Percentiles rank a stretch among this genome's conserved stretches.
These are phyloP conservation scores for Porites evermanni DNA, from an alignment of 92 coral and sea anemone genomes.

Conservation along the genomic window DNA sequence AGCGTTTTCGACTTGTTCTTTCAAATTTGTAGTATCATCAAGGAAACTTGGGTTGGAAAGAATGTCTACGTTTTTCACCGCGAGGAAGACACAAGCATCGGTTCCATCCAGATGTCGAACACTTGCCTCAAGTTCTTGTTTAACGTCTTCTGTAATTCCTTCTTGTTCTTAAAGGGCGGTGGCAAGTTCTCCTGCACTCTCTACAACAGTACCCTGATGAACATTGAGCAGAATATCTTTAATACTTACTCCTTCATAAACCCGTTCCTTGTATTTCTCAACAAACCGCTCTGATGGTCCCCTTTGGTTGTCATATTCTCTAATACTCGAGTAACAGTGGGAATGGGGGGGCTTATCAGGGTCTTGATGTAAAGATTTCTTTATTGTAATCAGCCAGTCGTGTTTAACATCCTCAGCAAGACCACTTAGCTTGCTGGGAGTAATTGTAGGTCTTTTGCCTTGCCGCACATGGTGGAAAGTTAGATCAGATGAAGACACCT, in stretches of 20 bases:
- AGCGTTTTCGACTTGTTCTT: conserved; percentile 4
- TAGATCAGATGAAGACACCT: conserved; percentile 29
- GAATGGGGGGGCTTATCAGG: background rate
- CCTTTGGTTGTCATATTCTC: background rate
- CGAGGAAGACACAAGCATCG: conserved; percentile 45
- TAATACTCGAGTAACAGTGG: background rate
- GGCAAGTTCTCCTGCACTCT: conserved; percentile 43
- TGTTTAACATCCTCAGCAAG: background rate
- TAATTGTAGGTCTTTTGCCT: conserved; percentile 26
- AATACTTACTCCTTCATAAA: background rate
- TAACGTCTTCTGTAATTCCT: background rate
- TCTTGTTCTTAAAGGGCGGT: conserved; percentile 1
- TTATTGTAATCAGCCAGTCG: background rate
- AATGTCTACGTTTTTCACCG: conserved; percentile 37
- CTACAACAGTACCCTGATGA: conserved; percentile 60
- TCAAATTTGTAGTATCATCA: background rate
- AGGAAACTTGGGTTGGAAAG: conserved; percentile 1
- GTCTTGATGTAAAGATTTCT: background rate
- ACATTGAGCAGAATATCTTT: conserved; percentile 25
- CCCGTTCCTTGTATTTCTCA: background rate
- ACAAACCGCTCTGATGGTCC: background rate
- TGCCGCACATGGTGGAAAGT: conserved; percentile 32
- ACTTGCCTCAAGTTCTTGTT: conserved; percentile 12
- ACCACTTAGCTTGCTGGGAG: background rate
- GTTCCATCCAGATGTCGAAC: conserved; percentile 49